Conservation (phyloP, 2,888 invertebrate genomes). For the Ommatoiulus sabulosus region DNA sequence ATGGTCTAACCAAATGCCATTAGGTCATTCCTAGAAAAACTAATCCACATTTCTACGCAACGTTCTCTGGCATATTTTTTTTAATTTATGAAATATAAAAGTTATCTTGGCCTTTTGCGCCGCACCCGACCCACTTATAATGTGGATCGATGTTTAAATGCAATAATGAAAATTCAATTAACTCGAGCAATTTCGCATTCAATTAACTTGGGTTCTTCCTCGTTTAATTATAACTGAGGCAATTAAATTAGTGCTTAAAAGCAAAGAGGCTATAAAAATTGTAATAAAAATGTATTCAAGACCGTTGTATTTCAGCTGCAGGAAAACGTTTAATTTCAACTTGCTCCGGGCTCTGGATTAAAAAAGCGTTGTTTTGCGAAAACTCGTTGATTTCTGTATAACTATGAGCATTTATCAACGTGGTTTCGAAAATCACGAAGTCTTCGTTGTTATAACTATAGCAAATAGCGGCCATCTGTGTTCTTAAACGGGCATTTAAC, state of each 20-base stretch:
- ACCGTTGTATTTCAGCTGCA: not conserved
- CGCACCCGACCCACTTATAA: not conserved
- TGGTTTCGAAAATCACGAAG: not conserved
- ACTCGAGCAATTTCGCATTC: not conserved
- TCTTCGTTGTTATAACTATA: no score
- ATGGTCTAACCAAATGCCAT: not conserved
- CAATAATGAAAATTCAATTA: conserved; percentile 1
- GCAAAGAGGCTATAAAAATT: not conserved
- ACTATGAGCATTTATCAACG: not conserved
- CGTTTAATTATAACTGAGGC: not conserved
- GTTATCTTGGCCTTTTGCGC: not conserved
- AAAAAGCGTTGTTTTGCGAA: not conserved
- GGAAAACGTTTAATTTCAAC: not conserved
- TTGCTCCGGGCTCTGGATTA: not conserved
- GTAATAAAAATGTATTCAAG: not conserved
- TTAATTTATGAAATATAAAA: not conserved
- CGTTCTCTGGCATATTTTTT: not conserved
- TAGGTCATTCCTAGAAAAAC: not conserved
- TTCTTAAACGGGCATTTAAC: no score
- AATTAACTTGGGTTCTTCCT: not conserved
- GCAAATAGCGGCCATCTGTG: no score
- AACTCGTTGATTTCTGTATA: not conserved
- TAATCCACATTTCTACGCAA: no score
- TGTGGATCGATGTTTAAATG: not conserved
- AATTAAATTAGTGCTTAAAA: conserved; percentile 1